Conservation (phyloP, 1,140 invertebrate genomes). For the Bombus haemorrhoidalis region DNA sequence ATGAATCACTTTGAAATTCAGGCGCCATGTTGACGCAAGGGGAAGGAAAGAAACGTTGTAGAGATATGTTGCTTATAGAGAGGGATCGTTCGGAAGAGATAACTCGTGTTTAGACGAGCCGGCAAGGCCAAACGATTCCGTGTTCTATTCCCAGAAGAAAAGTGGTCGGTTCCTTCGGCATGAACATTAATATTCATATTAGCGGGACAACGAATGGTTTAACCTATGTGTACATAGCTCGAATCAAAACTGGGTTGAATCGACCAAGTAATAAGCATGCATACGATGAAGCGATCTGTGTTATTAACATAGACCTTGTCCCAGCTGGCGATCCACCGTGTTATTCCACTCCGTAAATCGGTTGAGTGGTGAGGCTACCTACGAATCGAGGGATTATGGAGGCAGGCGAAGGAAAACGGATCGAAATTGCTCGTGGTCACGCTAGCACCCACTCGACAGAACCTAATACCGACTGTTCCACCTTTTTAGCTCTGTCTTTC, state of each 20-base stretch:
- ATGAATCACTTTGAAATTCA: background rate
- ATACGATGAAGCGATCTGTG: conserved; percentile 79
- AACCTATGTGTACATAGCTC: conserved; percentile 49
- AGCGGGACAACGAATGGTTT: conserved; percentile 8
- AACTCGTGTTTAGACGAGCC: background rate
- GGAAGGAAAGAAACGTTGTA: background rate
- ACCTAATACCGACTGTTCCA: background rate
- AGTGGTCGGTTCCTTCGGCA: conserved; percentile 58
- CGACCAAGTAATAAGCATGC: conserved; percentile 75
- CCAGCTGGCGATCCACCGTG: conserved; percentile 58
- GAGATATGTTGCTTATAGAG: background rate
- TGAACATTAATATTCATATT: conserved; percentile 75
- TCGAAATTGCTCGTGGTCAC: conserved; percentile 78
- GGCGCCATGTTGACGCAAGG: background rate
- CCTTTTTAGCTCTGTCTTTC: background rate
- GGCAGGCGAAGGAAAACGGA: conserved; percentile 59
- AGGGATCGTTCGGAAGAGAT: background rate
- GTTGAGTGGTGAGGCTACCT: conserved; percentile 49
- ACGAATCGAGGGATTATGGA: conserved; percentile 53
- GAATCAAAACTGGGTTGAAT: conserved; percentile 70
- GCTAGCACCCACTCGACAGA: conserved; percentile 58
- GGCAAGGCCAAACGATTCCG: conserved; percentile 52
- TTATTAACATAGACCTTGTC: conserved; percentile 82
- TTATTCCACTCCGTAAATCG: conserved; percentile 51
- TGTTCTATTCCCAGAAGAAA: conserved; percentile 69